Percentiles rank a stretch among this genome's conserved stretches.
phyloP scores from a whole-genome alignment of 23 tunicate species.

The Diplosoma virens region DNA sequence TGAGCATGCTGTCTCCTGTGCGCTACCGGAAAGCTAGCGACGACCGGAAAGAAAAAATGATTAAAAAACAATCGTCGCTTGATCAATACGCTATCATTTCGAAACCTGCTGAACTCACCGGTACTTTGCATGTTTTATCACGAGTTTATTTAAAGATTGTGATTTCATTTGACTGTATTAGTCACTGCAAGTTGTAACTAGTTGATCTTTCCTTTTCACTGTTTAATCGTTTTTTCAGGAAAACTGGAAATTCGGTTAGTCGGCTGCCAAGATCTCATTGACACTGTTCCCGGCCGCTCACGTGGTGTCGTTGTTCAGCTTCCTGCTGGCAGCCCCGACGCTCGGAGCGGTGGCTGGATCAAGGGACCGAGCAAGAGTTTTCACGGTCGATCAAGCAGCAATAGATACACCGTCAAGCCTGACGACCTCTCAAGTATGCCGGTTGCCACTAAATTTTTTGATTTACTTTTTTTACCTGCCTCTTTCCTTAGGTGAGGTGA shows the following conservation, averaged over 20 bases:
- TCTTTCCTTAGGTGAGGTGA: conserved; percentile 60
- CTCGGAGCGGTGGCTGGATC: conserved; percentile 41
- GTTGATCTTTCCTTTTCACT: background rate
- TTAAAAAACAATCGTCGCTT: background rate
- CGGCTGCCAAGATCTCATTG: conserved; percentile 91
- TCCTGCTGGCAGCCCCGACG: conserved; percentile 64
- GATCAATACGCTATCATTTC: conserved; percentile 52
- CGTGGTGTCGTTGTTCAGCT: conserved; percentile 60
- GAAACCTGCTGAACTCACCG: conserved; percentile 87
- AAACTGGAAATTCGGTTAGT: conserved; percentile 84
- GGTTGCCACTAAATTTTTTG: too few relatives aligned
- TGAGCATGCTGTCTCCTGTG: conserved; percentile 51
- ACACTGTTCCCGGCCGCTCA: conserved; percentile 92
- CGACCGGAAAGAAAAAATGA: background rate
- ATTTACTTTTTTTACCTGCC: too few relatives aligned
- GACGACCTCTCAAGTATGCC: conserved; percentile 86
- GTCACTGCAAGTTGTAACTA: too few relatives aligned
- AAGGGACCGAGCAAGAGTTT: conserved; percentile 79
- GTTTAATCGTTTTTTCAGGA: conserved; percentile 40
- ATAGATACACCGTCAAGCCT: conserved; percentile 79
- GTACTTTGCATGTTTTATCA: too few relatives aligned
- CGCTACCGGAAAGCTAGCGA: conserved; percentile 7
- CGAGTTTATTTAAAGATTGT: background rate
- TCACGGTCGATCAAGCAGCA: conserved; percentile 61
- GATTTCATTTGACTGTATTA: background rate